Conservation (phyloP, 2,797 vertebrate genomes). For the Darevskia mixta region DNA sequence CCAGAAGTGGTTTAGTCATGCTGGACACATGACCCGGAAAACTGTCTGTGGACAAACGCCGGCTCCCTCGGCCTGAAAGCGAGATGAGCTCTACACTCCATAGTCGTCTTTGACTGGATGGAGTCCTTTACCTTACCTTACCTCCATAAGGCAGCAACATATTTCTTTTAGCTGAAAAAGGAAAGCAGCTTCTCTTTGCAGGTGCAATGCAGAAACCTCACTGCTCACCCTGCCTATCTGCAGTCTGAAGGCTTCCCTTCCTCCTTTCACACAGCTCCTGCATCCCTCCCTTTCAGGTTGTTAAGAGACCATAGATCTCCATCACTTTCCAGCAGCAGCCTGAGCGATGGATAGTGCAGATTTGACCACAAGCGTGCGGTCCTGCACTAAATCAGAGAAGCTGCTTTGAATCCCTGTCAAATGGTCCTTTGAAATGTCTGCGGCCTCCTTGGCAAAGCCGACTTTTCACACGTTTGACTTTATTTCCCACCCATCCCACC, state of each 20-base stretch:
- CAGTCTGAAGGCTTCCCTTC: not conserved
- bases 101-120: too few species aligned
- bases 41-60: too few species aligned
- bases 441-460: not conserved
- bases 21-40: too few species aligned
- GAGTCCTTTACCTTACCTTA: not conserved
- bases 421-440: constrained; percentile 34
- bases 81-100: too few species aligned
- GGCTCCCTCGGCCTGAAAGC: too few species aligned
- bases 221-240: not conserved
- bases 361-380: not conserved
- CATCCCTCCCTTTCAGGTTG: not conserved
- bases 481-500: not conserved
- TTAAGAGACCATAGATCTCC: constrained; percentile 14
- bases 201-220: not conserved
- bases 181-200: not conserved
- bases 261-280: not conserved
- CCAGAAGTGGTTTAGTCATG: too few species aligned
- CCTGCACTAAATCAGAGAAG: constrained; percentile 25
- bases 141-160: not conserved
- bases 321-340: not conserved
- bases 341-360: constrained; percentile 5
- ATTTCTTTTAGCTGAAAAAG: not conserved
- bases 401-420: constrained; percentile 8
- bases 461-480: not conserved